Evolutionary conservation across 2,888 invertebrate genomes (phyloP).

Genomic region (Ophonus ardosiacus): DNA sequence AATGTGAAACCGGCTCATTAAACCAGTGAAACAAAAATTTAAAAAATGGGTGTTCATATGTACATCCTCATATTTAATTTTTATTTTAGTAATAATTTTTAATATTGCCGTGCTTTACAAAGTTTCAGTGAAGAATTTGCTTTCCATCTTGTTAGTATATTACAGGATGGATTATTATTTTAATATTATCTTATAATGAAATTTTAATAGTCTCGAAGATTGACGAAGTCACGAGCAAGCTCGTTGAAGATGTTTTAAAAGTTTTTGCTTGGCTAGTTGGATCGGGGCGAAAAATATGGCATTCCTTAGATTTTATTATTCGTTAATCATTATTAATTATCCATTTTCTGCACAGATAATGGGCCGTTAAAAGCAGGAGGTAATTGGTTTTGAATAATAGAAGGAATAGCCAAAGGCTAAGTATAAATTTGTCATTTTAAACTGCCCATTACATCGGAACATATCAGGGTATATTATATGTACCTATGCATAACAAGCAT

Average conservation of each 20-base stretch:
- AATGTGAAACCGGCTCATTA: no score
- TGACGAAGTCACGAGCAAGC: constrained; percentile 8
- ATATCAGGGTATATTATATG: background rate
- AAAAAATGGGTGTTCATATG: no score
- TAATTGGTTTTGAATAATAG: background rate
- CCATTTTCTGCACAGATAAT: constrained; percentile 3
- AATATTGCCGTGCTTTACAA: no score
- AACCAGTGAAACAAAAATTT: no score
- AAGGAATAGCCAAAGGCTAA: background rate
- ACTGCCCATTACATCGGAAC: background rate
- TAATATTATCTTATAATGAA: constrained; percentile 38
- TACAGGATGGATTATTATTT: constrained; percentile 29
- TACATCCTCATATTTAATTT: background rate
- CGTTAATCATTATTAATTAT: constrained; percentile 41
- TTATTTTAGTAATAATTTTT: no score
- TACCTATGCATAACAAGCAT: background rate
- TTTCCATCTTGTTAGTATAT: background rate
- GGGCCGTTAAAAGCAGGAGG: background rate
- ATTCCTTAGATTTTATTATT: constrained; percentile 34
- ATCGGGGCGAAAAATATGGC: constrained; percentile 4
- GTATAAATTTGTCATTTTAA: background rate
- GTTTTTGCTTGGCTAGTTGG: background rate
- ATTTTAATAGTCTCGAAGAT: constrained; percentile 27
- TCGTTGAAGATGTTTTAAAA: constrained; percentile 5
- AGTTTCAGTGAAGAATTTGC: background rate